These are phyloP conservation scores for Leptothorax acervorum DNA, from an alignment of 2,888 invertebrate species.

Conservation along the genomic window DNA sequence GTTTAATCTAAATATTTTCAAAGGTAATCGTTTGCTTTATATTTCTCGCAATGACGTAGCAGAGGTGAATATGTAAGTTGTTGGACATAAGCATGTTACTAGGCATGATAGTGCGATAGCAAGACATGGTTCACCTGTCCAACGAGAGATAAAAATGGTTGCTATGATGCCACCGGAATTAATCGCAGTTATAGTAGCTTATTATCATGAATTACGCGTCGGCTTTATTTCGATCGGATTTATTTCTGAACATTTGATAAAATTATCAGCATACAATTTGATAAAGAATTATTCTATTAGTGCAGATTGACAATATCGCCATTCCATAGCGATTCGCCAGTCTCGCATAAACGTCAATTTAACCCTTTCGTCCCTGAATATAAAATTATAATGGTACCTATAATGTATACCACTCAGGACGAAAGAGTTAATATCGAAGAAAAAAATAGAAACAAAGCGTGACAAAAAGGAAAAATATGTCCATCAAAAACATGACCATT, in stretches of 20 bases:
- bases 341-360: not conserved
- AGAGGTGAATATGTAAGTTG: not conserved
- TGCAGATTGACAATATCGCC: not conserved
- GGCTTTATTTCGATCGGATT: not conserved
- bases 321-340: not conserved
- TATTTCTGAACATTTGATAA: not conserved
- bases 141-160: not conserved
- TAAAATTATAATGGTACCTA: no score
- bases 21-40: not conserved
- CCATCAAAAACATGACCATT: not conserved
- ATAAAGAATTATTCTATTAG: not conserved
- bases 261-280: not conserved
- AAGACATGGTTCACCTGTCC: not conserved
- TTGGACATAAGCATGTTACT: not conserved
- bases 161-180: not conserved
- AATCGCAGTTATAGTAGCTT: not conserved
- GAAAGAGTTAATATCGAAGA: no score
- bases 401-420: no score
- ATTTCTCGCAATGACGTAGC: not conserved
- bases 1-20: not conserved
- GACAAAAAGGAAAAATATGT: not conserved
- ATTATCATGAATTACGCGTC: not conserved
- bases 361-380: no score
- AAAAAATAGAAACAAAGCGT: not conserved
- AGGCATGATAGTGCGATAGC: not conserved